These are phyloP conservation scores for Todiramphus chloris DNA, from an alignment of 2,113 vertebrate genomes.

Conservation along the genomic window DNA sequence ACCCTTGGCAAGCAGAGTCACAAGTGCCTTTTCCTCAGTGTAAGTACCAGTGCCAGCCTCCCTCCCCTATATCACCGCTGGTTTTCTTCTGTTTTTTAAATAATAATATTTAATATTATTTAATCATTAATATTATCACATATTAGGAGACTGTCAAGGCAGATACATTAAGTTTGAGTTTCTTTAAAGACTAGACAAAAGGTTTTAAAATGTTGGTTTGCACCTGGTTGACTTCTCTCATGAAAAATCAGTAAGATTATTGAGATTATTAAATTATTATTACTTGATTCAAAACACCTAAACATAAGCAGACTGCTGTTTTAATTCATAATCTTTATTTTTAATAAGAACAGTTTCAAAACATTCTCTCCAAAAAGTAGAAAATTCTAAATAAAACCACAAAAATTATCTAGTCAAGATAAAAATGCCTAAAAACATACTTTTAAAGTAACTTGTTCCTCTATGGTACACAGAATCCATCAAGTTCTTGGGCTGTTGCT, in stretches of 20 bases:
- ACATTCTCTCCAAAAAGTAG: neutral
- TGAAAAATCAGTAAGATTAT: neutral
- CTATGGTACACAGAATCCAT: neutral
- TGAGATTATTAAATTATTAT: neutral
- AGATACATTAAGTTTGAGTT: neutral
- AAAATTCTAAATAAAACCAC: neutral
- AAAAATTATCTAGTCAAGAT: neutral
- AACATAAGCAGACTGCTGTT: neutral
- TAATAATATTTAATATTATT: neutral
- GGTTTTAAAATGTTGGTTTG: neutral
- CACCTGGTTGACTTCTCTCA: neutral
- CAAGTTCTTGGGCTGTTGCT: neutral
- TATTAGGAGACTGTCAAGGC: neutral
- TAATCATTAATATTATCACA: neutral
- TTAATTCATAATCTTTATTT: conserved; percentile 1
- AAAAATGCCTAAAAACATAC: neutral
- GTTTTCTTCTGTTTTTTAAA: neutral
- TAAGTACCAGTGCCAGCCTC: neutral
- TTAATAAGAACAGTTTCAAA: conserved; percentile 11
- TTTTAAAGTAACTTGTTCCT: neutral
- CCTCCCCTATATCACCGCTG: neutral
- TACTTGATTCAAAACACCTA: neutral
- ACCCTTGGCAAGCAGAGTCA: neutral
- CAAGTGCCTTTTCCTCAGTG: neutral
- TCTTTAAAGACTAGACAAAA: neutral